Conservation (phyloP, 2,113 vertebrate genomes). For the Patagioenas fasciata region DNA sequence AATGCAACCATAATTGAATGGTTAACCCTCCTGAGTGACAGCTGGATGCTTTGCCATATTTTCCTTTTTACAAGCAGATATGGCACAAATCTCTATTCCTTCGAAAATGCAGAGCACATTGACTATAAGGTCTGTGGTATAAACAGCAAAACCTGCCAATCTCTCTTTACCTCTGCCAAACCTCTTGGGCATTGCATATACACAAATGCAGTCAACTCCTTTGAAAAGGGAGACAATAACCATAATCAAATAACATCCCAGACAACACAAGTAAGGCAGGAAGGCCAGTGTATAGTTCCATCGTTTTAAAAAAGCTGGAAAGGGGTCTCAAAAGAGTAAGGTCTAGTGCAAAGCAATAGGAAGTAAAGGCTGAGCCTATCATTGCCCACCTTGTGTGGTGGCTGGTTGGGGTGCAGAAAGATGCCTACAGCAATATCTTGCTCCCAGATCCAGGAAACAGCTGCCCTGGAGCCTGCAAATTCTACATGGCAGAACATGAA, state of each 20-base stretch:
- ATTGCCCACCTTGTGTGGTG: neutral
- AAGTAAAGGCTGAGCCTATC: neutral
- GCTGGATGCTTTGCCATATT: neutral
- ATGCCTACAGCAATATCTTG: rapidly evolving
- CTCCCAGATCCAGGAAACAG: neutral
- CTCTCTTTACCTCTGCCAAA: neutral
- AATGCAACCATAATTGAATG: neutral
- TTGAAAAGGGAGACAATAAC: neutral
- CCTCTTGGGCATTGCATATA: neutral
- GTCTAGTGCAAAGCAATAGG: neutral
- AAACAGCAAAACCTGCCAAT: neutral
- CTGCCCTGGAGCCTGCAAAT: neutral
- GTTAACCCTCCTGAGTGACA: neutral
- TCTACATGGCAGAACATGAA: neutral
- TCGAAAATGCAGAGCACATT: neutral
- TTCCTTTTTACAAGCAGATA: neutral
- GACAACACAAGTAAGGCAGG: neutral
- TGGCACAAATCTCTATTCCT: neutral
- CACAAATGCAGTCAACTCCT: neutral
- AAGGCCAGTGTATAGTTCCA: neutral
- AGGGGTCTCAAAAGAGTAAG: neutral
- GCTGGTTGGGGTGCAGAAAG: neutral
- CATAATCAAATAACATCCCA: neutral
- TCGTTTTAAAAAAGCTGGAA: neutral
- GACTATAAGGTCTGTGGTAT: neutral